Evolutionary conservation across 2,888 invertebrate species (phyloP).

Genomic region (Drosophila colorata): DNA sequence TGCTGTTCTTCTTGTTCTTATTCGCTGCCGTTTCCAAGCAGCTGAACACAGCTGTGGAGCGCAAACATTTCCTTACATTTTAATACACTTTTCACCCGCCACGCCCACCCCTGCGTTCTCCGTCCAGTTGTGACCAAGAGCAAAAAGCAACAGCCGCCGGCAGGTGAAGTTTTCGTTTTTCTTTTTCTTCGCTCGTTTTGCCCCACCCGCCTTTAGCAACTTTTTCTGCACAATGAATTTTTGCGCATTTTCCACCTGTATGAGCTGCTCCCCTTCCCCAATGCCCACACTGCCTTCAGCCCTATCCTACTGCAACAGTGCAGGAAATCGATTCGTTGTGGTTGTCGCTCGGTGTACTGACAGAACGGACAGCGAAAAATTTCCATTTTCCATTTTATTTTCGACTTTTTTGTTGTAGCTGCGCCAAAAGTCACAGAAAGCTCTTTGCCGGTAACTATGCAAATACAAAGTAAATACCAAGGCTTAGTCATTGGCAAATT

Average conservation of each 20-base stretch:
- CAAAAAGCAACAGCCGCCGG: constrained; percentile 67
- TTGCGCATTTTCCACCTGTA: constrained; percentile 81
- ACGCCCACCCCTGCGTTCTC: constrained; percentile 14
- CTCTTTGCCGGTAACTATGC: constrained; percentile 64
- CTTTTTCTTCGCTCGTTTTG: constrained; percentile 19
- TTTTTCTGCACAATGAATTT: constrained; percentile 82
- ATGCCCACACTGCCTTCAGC: not conserved
- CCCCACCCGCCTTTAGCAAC: constrained; percentile 35
- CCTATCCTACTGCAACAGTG: constrained; percentile 12
- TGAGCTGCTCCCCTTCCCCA: constrained; percentile 46
- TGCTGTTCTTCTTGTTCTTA: constrained; percentile 51
- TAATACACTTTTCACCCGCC: constrained; percentile 72
- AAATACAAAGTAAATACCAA: constrained; percentile 59
- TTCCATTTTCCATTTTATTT: constrained; percentile 38
- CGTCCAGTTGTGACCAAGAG: constrained; percentile 32
- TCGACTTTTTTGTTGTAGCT: constrained; percentile 23
- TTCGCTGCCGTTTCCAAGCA: constrained; percentile 68
- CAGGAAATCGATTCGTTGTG: constrained; percentile 76
- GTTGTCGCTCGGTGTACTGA: constrained; percentile 68
- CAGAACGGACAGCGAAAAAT: constrained; percentile 41
- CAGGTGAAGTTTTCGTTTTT: constrained; percentile 55
- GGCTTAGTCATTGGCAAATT: constrained; percentile 65
- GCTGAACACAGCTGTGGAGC: constrained; percentile 73
- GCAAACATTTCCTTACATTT: constrained; percentile 71
- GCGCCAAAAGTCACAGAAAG: constrained; percentile 47